phyloP scores from a whole-genome alignment of 2,888 invertebrate species.

The Diloba caeruleocephala region DNA sequence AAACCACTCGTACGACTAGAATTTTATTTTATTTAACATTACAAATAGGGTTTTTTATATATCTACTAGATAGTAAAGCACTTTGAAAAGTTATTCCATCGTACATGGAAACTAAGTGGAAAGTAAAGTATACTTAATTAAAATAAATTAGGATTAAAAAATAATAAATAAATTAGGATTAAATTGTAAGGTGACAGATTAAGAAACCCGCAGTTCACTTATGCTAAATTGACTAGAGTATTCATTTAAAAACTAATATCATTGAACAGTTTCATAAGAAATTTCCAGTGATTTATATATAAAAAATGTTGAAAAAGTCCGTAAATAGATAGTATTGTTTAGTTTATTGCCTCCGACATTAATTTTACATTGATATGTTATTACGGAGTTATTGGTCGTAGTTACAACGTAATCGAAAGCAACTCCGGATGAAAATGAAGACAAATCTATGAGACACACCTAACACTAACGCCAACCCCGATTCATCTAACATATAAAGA shows the following conservation, averaged over 20 bases:
- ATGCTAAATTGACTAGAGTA: conserved; percentile 85
- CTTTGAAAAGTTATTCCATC: conserved; percentile 86
- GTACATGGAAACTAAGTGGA: conserved; percentile 68
- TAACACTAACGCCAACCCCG: conserved; percentile 54
- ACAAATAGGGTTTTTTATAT: conserved; percentile 83
- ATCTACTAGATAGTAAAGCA: conserved; percentile 89
- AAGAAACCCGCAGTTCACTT: conserved; percentile 65
- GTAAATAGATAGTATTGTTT: conserved; percentile 54
- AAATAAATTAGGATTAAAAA: conserved; percentile 20
- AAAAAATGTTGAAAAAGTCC: conserved; percentile 30
- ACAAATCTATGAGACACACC: conserved; percentile 55
- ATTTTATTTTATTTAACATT: conserved; percentile 82
- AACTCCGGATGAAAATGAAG: conserved; percentile 44
- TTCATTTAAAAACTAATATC: conserved; percentile 49
- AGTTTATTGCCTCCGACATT: conserved; percentile 79
- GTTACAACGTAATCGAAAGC: conserved; percentile 49
- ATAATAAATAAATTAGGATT: conserved; percentile 21
- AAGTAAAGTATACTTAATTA: conserved; percentile 36
- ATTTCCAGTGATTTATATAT: conserved; percentile 22
- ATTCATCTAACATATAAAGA: conserved; percentile 49
- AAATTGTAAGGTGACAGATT: conserved; percentile 41
- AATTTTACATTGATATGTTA: conserved; percentile 82
- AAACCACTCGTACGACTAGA: conserved; percentile 83
- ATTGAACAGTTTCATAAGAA: conserved; percentile 5
- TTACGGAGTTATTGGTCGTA: conserved; percentile 72